Base-by-base conservation (phyloP, 2,113 vertebrate genomes). In the Nothobranchius furzeri region DNA sequence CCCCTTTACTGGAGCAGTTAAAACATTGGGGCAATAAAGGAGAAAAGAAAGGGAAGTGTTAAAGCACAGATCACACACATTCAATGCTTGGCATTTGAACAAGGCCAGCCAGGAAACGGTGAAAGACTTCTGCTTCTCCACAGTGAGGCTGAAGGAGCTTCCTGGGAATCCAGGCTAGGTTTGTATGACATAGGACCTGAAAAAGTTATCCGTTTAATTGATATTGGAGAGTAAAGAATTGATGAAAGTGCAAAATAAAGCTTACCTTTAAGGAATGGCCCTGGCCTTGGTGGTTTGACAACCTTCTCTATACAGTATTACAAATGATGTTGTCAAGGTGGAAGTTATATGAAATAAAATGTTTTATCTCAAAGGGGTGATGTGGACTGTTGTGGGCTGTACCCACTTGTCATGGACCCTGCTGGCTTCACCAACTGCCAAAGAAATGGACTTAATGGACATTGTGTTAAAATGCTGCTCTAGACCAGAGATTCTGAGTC, bases 1-100 rank as follows among this genome's bases (percentile, higher is more conserved):
- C 79, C 68, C 76, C 68, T 90, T 91, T 88, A 90, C 85, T 82
- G 70, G 88, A 68, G 64, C 75, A 54, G 75, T 87, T 89, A 87
- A 85, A 87, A 73, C 56, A 76, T 43, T 55, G 2, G n/a, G 64
- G 75, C 69, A 82, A 73, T 86, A 84, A 88, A 85, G 52, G 9
- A 35, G 58, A 76, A 74, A 82, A 67, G 70, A 82, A 85, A 71
- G 74, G 76, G 76, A 85, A 86, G 86, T 24, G 72, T 64, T 60
- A 70, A 76, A 83, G 81, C 74, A 56, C 46, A 73, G 83, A 89
- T 85, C 84, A 85, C 82, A 87, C 87, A 86, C 77, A 82, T 70
- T 66, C 78, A 77, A 45, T 7, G 59, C 62, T 76, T 86, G 65
- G 73, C 56, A 58, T 76, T 78, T 60, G 47, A 46, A 72, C 54